Percentiles rank a stretch among this genome's conserved stretches.
phyloP scores from a whole-genome alignment of 2,797 vertebrate genomes.

The Pagetopsis macropterus region DNA sequence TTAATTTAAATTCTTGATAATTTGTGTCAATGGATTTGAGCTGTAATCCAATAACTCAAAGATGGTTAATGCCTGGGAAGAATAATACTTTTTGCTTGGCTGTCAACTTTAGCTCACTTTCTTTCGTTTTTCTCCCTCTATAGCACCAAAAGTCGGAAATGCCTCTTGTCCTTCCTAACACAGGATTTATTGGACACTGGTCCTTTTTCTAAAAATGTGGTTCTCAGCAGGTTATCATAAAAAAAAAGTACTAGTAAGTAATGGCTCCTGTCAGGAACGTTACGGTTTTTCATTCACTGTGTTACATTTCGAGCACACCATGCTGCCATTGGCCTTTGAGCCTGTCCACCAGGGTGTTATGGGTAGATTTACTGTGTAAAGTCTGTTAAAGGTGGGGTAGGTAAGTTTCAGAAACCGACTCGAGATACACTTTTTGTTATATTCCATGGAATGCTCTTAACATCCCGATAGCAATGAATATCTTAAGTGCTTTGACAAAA shows the following conservation, averaged over 20 bases:
- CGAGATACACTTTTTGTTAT: too few species aligned
- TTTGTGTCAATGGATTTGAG: constrained; percentile 38
- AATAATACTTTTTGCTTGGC: constrained; percentile 51
- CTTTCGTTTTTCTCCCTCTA: constrained; percentile 27
- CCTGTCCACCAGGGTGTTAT: constrained; percentile 31
- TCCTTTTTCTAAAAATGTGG: constrained; percentile 62
- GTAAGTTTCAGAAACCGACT: too few species aligned
- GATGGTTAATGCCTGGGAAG: constrained; percentile 34
- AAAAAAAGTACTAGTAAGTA: constrained; percentile 51
- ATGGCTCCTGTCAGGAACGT: constrained; percentile 57
- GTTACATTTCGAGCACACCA: constrained; percentile 46
- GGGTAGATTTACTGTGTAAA: constrained; percentile 27
- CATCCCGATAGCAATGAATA: too few species aligned
- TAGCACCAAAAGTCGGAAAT: constrained; percentile 52
- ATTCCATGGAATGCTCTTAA: too few species aligned
- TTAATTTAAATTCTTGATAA: constrained; percentile 25
- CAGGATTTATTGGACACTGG: constrained; percentile 67
- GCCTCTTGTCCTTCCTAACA: constrained; percentile 51
- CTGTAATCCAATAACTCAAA: constrained; percentile 31
- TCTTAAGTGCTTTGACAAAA: too few species aligned
- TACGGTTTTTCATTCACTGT: constrained; percentile 55
- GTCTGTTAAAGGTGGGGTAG: background rate
- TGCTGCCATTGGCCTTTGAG: constrained; percentile 49
- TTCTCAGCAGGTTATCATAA: constrained; percentile 65
- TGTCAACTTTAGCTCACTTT: constrained; percentile 1